These are phyloP conservation scores for Mamestra brassicae DNA, from an alignment of 2,888 invertebrate species.

Conservation along the genomic window DNA sequence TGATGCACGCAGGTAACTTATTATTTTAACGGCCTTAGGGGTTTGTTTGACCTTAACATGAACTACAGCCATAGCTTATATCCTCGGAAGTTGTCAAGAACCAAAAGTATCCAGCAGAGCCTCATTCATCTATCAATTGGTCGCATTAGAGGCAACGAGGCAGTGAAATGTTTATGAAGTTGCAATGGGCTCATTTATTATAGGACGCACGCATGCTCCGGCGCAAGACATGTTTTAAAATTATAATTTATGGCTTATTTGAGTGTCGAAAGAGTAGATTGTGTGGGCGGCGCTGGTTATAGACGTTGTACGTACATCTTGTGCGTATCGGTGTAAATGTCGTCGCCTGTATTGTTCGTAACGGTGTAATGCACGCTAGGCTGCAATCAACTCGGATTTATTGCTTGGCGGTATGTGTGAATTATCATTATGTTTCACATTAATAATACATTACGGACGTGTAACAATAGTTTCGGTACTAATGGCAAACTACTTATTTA, in stretches of 20 bases:
- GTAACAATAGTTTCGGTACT: conserved; percentile 57
- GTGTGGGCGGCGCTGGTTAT: conserved; percentile 84
- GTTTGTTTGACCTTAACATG: conserved; percentile 40
- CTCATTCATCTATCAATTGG: conserved; percentile 65
- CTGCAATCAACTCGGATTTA: conserved; percentile 63
- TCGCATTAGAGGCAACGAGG: conserved; percentile 61
- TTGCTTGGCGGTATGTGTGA: conserved; percentile 56
- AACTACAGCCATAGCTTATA: conserved; percentile 35
- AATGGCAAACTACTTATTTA: conserved; percentile 52
- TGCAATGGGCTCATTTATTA: conserved; percentile 75
- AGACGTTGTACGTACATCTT: conserved; percentile 48
- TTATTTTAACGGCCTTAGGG: conserved; percentile 47
- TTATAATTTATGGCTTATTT: conserved; percentile 89
- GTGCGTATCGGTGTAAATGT: conserved; percentile 67
- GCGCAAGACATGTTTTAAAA: conserved; percentile 82
- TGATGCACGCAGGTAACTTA: conserved; percentile 30
- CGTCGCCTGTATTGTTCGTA: conserved; percentile 65
- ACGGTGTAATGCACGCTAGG: conserved; percentile 60
- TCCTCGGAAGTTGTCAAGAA: conserved; percentile 31
- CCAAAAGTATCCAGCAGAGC: conserved; percentile 57
- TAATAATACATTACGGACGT: conserved; percentile 57
- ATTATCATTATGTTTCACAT: conserved; percentile 61
- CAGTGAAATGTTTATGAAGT: conserved; percentile 72
- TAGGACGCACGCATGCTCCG: conserved; percentile 73
- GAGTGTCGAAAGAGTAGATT: conserved; percentile 87